Evolutionary conservation across 1,140 invertebrate genomes (phyloP).

Genomic region (Orchesella cincta): DNA sequence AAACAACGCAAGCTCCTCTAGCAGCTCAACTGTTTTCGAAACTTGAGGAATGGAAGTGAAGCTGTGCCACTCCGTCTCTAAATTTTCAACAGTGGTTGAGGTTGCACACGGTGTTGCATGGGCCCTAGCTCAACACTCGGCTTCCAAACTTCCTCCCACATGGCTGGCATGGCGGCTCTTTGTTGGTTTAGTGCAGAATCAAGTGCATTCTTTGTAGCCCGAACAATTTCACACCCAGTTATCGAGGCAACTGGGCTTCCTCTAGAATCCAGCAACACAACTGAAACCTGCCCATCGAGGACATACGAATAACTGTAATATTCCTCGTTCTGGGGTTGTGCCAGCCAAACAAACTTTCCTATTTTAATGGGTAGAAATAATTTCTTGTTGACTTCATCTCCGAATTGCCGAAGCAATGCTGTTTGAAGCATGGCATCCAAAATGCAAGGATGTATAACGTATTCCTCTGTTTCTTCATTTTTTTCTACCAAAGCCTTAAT

Average conservation of each 20-base stretch:
- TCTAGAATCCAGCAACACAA: no score
- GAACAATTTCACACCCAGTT: neutral
- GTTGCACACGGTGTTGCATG: no score
- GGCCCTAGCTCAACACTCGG: neutral
- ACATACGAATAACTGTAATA: no score
- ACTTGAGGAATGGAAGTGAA: no score
- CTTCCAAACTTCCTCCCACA: neutral
- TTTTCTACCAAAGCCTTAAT: neutral
- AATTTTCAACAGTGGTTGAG: neutral
- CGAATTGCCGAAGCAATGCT: conserved; percentile 31
- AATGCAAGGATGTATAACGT: conserved; percentile 40
- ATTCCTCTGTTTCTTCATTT: no score
- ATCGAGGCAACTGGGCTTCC: neutral
- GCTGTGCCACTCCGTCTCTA: neutral
- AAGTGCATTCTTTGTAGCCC: neutral
- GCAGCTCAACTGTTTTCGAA: neutral
- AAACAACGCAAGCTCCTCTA: neutral
- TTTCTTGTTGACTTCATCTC: neutral
- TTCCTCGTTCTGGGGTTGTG: no score
- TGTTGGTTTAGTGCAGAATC: neutral
- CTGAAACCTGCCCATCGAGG: no score
- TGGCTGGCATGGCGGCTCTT: neutral
- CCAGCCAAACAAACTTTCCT: conserved; percentile 40
- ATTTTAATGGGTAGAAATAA: conserved; percentile 37
- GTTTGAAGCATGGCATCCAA: conserved; percentile 43